phyloP scores from a whole-genome alignment of 2,797 vertebrate genomes.

The Adelosebastes latens region DNA sequence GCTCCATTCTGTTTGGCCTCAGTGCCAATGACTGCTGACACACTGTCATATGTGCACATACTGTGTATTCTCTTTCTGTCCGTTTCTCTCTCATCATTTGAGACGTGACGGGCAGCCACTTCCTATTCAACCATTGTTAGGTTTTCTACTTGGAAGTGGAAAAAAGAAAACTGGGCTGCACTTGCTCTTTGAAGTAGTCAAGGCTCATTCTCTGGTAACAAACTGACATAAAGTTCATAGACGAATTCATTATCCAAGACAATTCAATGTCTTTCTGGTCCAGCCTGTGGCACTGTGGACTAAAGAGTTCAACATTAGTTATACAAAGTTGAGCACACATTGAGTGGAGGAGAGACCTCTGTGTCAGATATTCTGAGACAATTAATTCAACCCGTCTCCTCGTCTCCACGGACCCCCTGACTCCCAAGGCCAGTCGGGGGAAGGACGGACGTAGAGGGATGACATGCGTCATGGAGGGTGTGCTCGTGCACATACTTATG shows the following conservation, averaged over 20 bases:
- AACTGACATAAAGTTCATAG: conserved; percentile 60
- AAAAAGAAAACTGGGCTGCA: conserved; percentile 11
- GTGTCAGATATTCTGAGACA: conserved; percentile 38
- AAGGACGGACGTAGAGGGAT: conserved; percentile 44
- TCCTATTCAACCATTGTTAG: conserved; percentile 43
- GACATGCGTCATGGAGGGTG: conserved; percentile 37
- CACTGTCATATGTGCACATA: conserved; percentile 52
- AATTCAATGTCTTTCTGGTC: conserved; percentile 48
- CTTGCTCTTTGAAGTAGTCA: conserved; percentile 60
- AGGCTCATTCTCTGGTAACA: conserved; percentile 44
- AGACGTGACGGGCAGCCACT: conserved; percentile 48
- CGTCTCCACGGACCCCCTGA: conserved; percentile 42
- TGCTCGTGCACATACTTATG: conserved; percentile 21
- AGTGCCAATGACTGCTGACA: conserved; percentile 49
- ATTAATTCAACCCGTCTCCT: conserved; percentile 64
- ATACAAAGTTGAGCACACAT: conserved; percentile 52
- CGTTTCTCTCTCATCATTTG: conserved; percentile 40
- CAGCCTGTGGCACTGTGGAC: conserved; percentile 37
- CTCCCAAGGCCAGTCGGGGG: conserved; percentile 46
- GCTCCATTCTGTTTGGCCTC: conserved; percentile 44
- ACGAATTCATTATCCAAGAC: conserved; percentile 57
- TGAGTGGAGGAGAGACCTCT: conserved; percentile 22
- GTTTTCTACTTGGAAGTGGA: conserved; percentile 32
- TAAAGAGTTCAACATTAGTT: conserved; percentile 52
- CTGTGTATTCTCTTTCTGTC: conserved; percentile 44